phyloP scores from a whole-genome alignment of 2,888 invertebrate genomes.

The Hipparchia semele region DNA sequence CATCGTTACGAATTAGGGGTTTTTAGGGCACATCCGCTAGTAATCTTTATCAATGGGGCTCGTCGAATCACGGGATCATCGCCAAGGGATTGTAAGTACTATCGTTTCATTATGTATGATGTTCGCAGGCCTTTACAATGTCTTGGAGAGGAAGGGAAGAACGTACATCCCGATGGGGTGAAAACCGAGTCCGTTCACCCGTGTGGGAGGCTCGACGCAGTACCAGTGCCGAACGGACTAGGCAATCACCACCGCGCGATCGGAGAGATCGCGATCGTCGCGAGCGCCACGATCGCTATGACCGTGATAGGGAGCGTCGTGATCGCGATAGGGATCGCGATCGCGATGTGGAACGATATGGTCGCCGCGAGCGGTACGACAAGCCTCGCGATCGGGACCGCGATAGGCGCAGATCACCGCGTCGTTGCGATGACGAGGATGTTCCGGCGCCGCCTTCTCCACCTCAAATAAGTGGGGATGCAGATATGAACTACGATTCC shows the following conservation, averaged over 20 bases:
- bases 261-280: conserved; percentile 52
- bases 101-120: conserved; percentile 64
- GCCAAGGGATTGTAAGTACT: conserved; percentile 59
- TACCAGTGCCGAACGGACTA: conserved; percentile 54
- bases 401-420: conserved; percentile 48
- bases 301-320: conserved; percentile 47
- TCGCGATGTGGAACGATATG: conserved; percentile 46
- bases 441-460: conserved; percentile 67
- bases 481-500: conserved; percentile 41
- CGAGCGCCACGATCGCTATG: conserved; percentile 50
- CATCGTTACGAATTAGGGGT: conserved; percentile 31
- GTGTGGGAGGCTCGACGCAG: conserved; percentile 69
- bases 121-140: conserved; percentile 74
- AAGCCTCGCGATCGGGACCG: conserved; percentile 46
- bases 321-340: conserved; percentile 53
- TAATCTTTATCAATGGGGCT: conserved; percentile 26
- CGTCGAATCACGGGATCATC: conserved; percentile 42
- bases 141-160: conserved; percentile 75
- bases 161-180: conserved; percentile 65
- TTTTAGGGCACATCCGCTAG: conserved; percentile 3
- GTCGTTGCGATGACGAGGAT: conserved; percentile 50
- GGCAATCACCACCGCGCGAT: conserved; percentile 47
- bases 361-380: conserved; percentile 53
- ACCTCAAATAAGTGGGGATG: conserved; percentile 58
- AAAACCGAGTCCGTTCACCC: conserved; percentile 60